Percentiles rank a stretch among this genome's conserved stretches.
Conservation (phyloP, 1,140 invertebrate species). For the Macrobrachium nipponense region DNA sequence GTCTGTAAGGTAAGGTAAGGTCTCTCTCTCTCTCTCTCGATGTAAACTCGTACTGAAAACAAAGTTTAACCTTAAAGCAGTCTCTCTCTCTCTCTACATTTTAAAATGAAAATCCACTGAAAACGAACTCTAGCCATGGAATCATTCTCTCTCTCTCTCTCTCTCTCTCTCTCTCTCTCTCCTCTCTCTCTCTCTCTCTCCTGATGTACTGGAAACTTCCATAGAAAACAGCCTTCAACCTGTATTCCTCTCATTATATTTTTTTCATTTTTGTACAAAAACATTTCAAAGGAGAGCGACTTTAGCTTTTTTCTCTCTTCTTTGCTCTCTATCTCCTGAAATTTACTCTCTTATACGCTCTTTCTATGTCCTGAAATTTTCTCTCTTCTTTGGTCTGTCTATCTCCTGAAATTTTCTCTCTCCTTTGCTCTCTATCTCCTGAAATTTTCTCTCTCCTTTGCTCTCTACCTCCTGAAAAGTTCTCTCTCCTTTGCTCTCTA, state of each 20-base stretch:
- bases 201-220: too few relatives aligned
- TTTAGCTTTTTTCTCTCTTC: background rate
- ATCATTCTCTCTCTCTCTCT: too few relatives aligned
- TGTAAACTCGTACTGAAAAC: too few relatives aligned
- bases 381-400: background rate
- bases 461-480: background rate
- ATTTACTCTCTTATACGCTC: background rate
- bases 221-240: background rate
- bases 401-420: background rate
- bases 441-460: background rate
- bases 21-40: too few relatives aligned
- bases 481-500: background rate
- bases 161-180: too few relatives aligned
- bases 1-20: too few relatives aligned
- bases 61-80: too few relatives aligned
- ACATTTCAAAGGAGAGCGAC: too few relatives aligned
- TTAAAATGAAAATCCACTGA: too few relatives aligned
- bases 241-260: background rate
- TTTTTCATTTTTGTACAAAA: background rate
- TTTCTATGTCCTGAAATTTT: background rate
- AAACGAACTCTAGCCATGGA: too few relatives aligned
- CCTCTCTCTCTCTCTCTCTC: too few relatives aligned
- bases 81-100: too few relatives aligned
- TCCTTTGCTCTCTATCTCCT: background rate
- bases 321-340: background rate